phyloP scores from a whole-genome alignment of 2,888 invertebrate species.

The Tridacna crocea region DNA sequence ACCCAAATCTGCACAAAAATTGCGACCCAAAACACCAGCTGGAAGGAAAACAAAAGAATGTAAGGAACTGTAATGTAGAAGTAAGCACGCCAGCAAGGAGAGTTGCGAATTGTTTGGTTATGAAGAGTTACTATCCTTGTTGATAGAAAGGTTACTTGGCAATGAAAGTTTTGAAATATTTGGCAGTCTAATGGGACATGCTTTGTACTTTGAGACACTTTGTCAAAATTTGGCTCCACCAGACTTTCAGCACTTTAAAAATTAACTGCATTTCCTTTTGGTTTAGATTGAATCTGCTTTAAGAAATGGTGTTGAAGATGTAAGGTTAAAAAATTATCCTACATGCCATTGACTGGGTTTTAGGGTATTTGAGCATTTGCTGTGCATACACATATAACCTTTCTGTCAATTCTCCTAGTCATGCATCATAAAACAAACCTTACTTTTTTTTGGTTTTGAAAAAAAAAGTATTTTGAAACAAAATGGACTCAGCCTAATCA shows the following conservation, averaged over 20 bases:
- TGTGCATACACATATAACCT: slow-evolving; percentile 12
- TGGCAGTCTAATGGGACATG: no score
- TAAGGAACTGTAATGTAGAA: slow-evolving; percentile 54
- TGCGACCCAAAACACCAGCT: slow-evolving; percentile 45
- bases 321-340: not conserved
- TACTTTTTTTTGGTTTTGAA: slow-evolving; percentile 18
- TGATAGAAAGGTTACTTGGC: slow-evolving; percentile 40
- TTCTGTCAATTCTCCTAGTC: slow-evolving; percentile 12
- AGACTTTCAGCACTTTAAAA: no score
- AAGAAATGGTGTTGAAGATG: no score
- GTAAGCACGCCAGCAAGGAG: slow-evolving; percentile 61
- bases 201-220: no score
- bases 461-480: slow-evolving; percentile 13
- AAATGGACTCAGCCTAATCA: slow-evolving; percentile 46
- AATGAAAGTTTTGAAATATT: not conserved
- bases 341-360: no score
- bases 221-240: no score
- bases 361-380: not conserved
- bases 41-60: slow-evolving; percentile 64
- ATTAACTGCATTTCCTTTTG: no score
- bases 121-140: slow-evolving; percentile 25
- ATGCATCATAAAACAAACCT: slow-evolving; percentile 14
- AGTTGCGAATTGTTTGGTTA: slow-evolving; percentile 43
- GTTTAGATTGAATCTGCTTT: no score
- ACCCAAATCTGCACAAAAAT: slow-evolving; percentile 47